Base-by-base conservation (phyloP, 2,113 vertebrate genomes). In the Amblyopsis rosae region DNA sequence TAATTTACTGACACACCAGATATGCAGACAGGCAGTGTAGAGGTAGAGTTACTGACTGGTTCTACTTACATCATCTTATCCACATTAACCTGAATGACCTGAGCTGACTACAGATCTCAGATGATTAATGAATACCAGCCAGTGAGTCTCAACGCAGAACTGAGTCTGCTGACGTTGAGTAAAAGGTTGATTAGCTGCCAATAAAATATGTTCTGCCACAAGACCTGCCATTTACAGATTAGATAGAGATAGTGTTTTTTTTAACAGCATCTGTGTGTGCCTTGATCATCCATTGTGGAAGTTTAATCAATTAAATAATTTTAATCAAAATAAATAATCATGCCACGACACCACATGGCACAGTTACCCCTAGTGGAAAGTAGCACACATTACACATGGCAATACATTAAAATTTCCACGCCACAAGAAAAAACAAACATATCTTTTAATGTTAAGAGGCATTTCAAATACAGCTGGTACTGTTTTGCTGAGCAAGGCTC, bases 381-480 rank as follows among this genome's bases (percentile, higher is more conserved):
- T 1, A 41, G 35, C 35, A 41, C 6, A 41, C 35, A 41, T 41
- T 41, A 41, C 35, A 41, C 35, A 41, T 5, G 1, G 35, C 35
- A 41, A 41, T 5, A 41, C 4, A 41, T 8, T 41, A 6, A 41
- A 3, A 2, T 41, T 41, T 41, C 35, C 35, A 41, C 35, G 7
- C 35, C 6, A 41, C 35, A 41, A 41, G 4, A 6, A 5, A 41
- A 41, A 8, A 41, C 7, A 78, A 82, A 78, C 77, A 59, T 68
- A 80, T 57, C 58, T 83, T 89, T 86, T 84, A 81, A 88, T 86
- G 81, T 78, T 82, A 86, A 85, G 71, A 83, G 88, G 69, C 78
- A 82, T 88, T 87, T 88, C 87, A 88, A 87, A 80, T 76, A 72
- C 41, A 72, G 84, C 79, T 76, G 76, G 71, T 62, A 75, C 83